These are phyloP conservation scores for Araneus ventricosus DNA, from an alignment of 1,140 invertebrate genomes.

Conservation along the genomic window DNA sequence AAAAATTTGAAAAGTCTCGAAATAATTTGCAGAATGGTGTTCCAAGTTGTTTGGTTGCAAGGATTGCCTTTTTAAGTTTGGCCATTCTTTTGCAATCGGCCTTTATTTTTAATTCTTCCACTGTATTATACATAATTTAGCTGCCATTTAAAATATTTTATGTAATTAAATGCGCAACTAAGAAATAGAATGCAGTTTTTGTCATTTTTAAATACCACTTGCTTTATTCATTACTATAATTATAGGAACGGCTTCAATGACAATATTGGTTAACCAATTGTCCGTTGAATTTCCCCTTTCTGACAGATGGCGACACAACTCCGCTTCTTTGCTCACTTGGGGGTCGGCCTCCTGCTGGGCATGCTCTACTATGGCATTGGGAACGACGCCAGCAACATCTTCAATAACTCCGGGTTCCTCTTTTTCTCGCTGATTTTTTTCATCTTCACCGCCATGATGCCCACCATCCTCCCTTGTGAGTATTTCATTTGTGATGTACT, in stretches of 20 bases:
- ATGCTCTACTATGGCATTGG: slow-evolving; percentile 95
- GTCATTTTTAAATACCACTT: too few relatives aligned
- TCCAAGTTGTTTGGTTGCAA: too few relatives aligned
- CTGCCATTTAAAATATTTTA: too few relatives aligned
- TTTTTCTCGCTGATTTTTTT: slow-evolving; percentile 97
- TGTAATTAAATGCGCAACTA: too few relatives aligned
- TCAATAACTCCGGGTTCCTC: slow-evolving; percentile 95
- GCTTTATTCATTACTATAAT: too few relatives aligned
- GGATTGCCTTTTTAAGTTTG: too few relatives aligned
- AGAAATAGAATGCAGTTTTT: too few relatives aligned
- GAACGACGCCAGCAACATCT: slow-evolving; percentile 93
- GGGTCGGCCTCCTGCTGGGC: slow-evolving; percentile 94
- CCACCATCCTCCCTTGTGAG: slow-evolving; percentile 97
- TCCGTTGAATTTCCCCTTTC: slow-evolving; percentile 77
- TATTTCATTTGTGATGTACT: slow-evolving; percentile 76
- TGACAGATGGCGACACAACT: slow-evolving; percentile 92
- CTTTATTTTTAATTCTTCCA: too few relatives aligned
- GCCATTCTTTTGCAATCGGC: too few relatives aligned
- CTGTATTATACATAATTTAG: too few relatives aligned
- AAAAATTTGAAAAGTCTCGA: too few relatives aligned
- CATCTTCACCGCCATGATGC: slow-evolving; percentile 98
- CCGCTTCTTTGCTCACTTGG: slow-evolving; percentile 91
- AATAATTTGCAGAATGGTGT: too few relatives aligned
- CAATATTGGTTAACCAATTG: neutral
- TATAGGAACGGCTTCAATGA: neutral